A percentile compares a stretch with the other conserved stretches of the same genome.
These are phyloP conservation scores for Strix uralensis DNA, from an alignment of 2,113 vertebrate genomes.

Conservation along the genomic window DNA sequence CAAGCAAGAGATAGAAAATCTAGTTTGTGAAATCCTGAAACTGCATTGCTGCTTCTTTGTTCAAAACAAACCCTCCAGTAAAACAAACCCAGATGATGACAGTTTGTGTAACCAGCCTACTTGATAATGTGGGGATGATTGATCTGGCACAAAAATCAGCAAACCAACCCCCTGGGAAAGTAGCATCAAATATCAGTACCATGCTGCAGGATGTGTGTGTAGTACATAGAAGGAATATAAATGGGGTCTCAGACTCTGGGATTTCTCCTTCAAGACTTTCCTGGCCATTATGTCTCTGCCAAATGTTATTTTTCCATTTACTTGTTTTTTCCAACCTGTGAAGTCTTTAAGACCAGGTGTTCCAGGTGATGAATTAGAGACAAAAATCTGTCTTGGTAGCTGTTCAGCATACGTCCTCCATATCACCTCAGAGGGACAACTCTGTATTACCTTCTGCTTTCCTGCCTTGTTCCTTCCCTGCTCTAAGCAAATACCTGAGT, in stretches of 20 bases:
- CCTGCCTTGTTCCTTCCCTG: neutral
- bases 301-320: neutral
- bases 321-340: neutral
- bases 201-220: neutral
- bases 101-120: neutral
- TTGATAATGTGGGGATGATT: neutral
- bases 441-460: neutral
- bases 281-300: neutral
- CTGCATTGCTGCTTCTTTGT: neutral
- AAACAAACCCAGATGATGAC: neutral
- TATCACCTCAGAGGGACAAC: neutral
- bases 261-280: neutral
- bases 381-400: neutral
- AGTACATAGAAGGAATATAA: neutral
- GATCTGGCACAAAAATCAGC: neutral
- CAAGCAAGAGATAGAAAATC: neutral
- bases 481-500: neutral
- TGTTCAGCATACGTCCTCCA: neutral
- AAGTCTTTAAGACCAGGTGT: neutral
- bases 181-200: accelerated
- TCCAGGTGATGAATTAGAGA: neutral
- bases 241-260: neutral
- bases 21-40: neutral
- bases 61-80: neutral
- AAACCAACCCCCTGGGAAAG: neutral